Base-by-base conservation (phyloP, 2,113 vertebrate genomes). In the Egretta garzetta region DNA sequence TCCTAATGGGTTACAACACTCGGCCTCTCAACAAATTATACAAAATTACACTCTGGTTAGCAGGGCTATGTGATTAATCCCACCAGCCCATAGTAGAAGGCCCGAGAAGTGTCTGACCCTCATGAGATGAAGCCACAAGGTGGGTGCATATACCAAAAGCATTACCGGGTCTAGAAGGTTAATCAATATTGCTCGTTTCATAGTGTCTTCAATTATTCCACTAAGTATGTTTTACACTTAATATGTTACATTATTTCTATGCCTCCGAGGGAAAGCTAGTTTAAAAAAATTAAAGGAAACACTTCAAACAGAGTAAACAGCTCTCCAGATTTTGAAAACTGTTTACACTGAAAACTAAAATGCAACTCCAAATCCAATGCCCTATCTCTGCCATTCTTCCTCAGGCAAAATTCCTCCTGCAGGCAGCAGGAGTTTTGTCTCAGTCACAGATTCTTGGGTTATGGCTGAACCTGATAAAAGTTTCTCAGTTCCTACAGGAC, bases 1-100 rank as follows among this genome's bases (percentile, higher is more conserved):
- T 93, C 85, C 49, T 86, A 88, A 83, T 37, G 41, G 90, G 59
- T 88, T 91, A 87, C 93, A 95, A 43, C 88, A 67, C 62, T 86
- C 28, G 2, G 81, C 50, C 90, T 67, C 68, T 47, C 85, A 74
- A 92, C 67, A 88, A 96, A 92, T 86, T 66, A 77, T 21, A 76
- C 58, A 80, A 76, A 94, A 93, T 73, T 70, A 62, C 67, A 55
- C 55, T 59, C n/a, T 22, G 50, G 35, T 90, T 80, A 93, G 70
- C 66, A 86, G 63, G 14, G 55, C 50, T 41, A 28, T 32, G 37
- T 10, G 41, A 92, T 75, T 71, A 89, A 74, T 47, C 55, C 59
- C 86, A 76, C 27, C 72, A 81, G 27, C 43, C 23, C 39, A 37
- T 0, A 37, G 33, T 12, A 75, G 80, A 90, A 83, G 12, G 56